A percentile compares a stretch with the other conserved stretches of the same genome.
phyloP scores from a whole-genome alignment of 2,797 vertebrate species.

The Sebastolobus alascanus region DNA sequence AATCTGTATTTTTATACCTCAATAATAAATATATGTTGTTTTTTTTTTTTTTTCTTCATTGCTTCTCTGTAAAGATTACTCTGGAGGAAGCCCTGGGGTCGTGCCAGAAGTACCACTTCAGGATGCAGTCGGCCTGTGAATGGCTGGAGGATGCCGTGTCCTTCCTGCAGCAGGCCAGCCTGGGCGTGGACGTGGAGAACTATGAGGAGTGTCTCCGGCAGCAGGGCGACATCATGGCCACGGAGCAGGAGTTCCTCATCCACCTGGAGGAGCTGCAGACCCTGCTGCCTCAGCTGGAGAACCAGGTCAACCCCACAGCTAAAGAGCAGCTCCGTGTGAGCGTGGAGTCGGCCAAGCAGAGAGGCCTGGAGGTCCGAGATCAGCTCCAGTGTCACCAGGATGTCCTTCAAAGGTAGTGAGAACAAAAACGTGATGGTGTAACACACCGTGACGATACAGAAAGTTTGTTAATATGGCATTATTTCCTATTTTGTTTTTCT shows the following conservation, averaged over 20 bases:
- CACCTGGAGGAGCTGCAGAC: constrained; percentile 88
- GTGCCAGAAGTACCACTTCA: constrained; percentile 93
- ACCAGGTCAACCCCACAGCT: constrained; percentile 86
- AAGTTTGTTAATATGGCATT: neutral
- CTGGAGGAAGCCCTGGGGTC: constrained; percentile 89
- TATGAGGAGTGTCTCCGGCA: constrained; percentile 92
- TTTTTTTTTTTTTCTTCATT: neutral
- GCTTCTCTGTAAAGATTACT: constrained; percentile 82
- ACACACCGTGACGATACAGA: neutral
- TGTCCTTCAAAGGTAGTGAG: constrained; percentile 82
- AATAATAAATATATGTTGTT: neutral
- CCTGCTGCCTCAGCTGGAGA: constrained; percentile 88
- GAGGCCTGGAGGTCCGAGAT: constrained; percentile 84
- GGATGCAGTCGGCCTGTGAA: constrained; percentile 90
- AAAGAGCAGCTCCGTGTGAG: constrained; percentile 88
- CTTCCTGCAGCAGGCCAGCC: constrained; percentile 90
- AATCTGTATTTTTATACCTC: neutral
- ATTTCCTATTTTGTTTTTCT: constrained; percentile 1
- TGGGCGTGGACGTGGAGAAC: constrained; percentile 94
- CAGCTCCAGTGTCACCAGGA: constrained; percentile 90
- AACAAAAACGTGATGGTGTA: neutral
- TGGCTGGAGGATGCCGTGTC: constrained; percentile 97
- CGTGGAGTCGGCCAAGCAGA: constrained; percentile 87
- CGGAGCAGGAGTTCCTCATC: constrained; percentile 89
- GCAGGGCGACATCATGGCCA: constrained; percentile 91